These are phyloP conservation scores for Andricus quercusramuli DNA, from an alignment of 2,888 invertebrate species.

Conservation along the genomic window DNA sequence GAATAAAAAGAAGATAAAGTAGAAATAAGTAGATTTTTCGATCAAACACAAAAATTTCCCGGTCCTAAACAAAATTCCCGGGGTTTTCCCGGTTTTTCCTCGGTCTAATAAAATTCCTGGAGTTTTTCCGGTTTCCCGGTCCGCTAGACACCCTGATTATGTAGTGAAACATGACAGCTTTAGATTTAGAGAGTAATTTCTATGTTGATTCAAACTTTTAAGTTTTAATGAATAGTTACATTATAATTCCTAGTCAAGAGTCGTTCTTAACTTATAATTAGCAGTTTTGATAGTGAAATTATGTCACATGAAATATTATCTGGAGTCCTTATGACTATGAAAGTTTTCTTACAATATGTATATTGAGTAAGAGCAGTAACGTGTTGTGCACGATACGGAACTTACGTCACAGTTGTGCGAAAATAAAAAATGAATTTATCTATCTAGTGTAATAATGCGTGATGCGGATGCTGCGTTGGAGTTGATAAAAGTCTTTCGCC, in stretches of 20 bases:
- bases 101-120: too few relatives aligned
- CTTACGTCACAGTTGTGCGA: slow-evolving; percentile 20
- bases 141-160: too few relatives aligned
- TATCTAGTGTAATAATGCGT: slow-evolving; percentile 33
- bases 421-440: slow-evolving; percentile 34
- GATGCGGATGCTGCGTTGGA: not conserved
- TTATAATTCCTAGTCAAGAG: not conserved
- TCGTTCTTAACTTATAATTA: not conserved
- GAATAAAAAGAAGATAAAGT: too few relatives aligned
- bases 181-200: too few relatives aligned
- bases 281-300: slow-evolving; percentile 17
- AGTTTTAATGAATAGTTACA: too few relatives aligned
- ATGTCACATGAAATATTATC: not conserved
- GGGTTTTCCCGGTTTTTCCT: too few relatives aligned
- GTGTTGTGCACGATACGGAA: slow-evolving; percentile 24
- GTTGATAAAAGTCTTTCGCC: slow-evolving; percentile 9
- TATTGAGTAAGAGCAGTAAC: slow-evolving; percentile 29
- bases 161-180: too few relatives aligned
- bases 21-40: too few relatives aligned
- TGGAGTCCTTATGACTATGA: not conserved
- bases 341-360: slow-evolving; percentile 7
- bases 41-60: too few relatives aligned
- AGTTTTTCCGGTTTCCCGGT: too few relatives aligned
- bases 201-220: too few relatives aligned
- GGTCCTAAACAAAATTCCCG: too few relatives aligned